Percentiles rank a stretch among this genome's conserved stretches.
phyloP scores from a whole-genome alignment of 2,888 invertebrate species.

The Caenorhabditis sp. region DNA sequence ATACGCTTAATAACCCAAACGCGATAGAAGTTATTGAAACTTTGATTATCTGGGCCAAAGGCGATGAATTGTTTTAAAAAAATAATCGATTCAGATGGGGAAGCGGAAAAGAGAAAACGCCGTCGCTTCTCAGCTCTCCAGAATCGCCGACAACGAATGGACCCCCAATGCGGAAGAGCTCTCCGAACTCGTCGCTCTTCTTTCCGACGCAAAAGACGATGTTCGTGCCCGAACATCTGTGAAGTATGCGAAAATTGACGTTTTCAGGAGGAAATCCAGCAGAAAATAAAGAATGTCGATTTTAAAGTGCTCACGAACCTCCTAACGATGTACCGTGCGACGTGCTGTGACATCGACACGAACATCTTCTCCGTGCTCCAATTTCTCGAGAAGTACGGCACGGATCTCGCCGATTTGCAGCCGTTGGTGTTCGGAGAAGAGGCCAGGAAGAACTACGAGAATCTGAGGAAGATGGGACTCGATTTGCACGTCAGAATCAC shows the following conservation, averaged over 20 bases:
- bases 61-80: not conserved
- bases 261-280: slow-evolving; percentile 29
- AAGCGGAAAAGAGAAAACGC: not conserved
- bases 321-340: slow-evolving; percentile 31
- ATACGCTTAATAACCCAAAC: no score
- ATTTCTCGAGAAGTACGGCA: slow-evolving; percentile 40
- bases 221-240: slow-evolving; percentile 1
- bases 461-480: slow-evolving; percentile 62
- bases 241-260: not conserved
- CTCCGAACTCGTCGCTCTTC: slow-evolving; percentile 9
- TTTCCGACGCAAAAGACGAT: slow-evolving; percentile 47
- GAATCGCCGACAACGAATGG: slow-evolving; percentile 27
- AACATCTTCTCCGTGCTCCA: slow-evolving; percentile 30
- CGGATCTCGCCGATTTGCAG: slow-evolving; percentile 52
- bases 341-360: slow-evolving; percentile 26
- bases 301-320: slow-evolving; percentile 33
- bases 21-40: no score
- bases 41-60: not conserved
- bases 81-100: slow-evolving; percentile 28
- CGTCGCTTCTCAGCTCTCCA: not conserved
- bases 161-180: slow-evolving; percentile 26
- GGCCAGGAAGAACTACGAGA: slow-evolving; percentile 63
- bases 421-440: slow-evolving; percentile 66
- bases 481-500: slow-evolving; percentile 65
- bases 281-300: slow-evolving; percentile 19